Evolutionary conservation across 1,140 invertebrate genomes (phyloP), one percentile per base, ranked within the genome.

Genomic region (Chrysoperla carnea): DNA sequence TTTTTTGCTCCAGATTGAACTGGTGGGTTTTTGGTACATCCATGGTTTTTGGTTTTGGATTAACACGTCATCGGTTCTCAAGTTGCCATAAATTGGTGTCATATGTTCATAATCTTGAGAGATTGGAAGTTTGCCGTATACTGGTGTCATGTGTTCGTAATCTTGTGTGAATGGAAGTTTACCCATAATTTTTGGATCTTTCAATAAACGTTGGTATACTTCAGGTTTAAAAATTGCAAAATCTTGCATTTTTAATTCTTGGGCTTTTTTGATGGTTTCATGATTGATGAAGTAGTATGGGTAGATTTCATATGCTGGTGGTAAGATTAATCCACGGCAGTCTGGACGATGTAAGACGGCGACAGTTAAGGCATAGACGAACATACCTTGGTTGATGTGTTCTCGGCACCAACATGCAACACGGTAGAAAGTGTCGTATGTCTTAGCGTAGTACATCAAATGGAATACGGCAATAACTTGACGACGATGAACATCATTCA

Each of bases 371-470:
- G 73, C 66, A 36, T 69, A 71, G 5, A 67, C 48, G 52, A 75
- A 81, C 44, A 72, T 63, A 17, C 64, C 70, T 52, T 74, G 65
- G 55, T 80, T 80, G 7, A 76, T 51, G 43, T 73, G 48, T 41
- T 59, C 53, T 0, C 58, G 53, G 2, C 60, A 58, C 55, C 59
- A 67, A 5, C 57, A 56, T 2, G 64, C 65, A 8, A 15, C 31
- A 69, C 78, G 48, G 55, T 73, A 70, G 63, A 80, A 78, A 23
- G 68, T 69, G 15, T 72, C 66, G 49, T 69, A 78, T 55, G 76
- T 69, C 46, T 73, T 74, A 38, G 75, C 72, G 37, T 67, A 69
- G 53, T 68, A 73, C 54, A 78, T 69, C 27, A 75, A 42, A 29
- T 69, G 54, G 52, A 68, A 71, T 1, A 80, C 50, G 8, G 65